These are phyloP conservation scores for Rattus rattus DNA, from an alignment of 2,113 vertebrate species.

Conservation along the genomic window DNA sequence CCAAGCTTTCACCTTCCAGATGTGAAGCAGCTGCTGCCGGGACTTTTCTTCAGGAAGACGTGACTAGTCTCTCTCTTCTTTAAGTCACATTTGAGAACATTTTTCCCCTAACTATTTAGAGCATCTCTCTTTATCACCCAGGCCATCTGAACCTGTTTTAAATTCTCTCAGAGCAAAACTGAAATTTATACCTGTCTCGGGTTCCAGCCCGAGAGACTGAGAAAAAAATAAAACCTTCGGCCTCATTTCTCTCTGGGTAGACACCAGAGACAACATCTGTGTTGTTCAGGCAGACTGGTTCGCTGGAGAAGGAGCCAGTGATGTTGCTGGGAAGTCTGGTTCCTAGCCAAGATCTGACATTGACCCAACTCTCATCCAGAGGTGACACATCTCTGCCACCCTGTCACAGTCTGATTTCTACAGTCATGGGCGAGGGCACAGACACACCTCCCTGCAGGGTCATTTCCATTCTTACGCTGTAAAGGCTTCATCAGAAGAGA, in stretches of 20 bases:
- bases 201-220: slow-evolving; percentile 21
- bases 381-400: neutral
- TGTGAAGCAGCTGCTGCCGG: neutral
- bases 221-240: slow-evolving; percentile 35
- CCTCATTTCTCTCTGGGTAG: neutral
- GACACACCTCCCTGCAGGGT: neutral
- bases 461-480: neutral
- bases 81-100: slow-evolving; percentile 29
- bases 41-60: neutral
- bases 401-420: neutral
- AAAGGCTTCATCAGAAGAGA: neutral
- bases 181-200: slow-evolving; percentile 43
- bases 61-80: neutral
- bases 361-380: neutral
- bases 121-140: neutral
- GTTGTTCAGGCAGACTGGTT: neutral
- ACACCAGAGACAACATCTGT: slow-evolving; percentile 25
- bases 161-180: slow-evolving; percentile 23
- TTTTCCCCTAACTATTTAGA: neutral
- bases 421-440: neutral
- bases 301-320: neutral
- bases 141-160: slow-evolving; percentile 50
- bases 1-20: neutral
- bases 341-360: neutral
- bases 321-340: neutral